Conservation (phyloP, 2,888 invertebrate species). For the Xanthorhoe spadicearia region DNA sequence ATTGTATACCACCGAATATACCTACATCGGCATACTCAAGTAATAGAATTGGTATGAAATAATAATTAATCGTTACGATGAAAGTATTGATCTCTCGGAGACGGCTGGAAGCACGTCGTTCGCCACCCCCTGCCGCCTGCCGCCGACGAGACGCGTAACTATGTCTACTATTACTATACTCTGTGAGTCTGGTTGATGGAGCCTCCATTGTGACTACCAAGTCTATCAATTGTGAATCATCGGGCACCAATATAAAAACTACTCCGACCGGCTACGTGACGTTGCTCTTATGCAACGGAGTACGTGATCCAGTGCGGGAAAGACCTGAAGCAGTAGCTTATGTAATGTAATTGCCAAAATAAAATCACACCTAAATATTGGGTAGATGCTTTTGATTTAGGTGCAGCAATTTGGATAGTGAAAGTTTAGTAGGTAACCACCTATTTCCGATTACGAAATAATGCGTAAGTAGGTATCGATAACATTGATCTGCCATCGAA, state of each 20-base stretch:
- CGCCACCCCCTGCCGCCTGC: constrained; percentile 20
- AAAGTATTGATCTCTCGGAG: constrained; percentile 58
- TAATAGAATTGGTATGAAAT: constrained; percentile 37
- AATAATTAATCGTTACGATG: constrained; percentile 45
- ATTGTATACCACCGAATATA: constrained; percentile 31
- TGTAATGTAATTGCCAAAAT: constrained; percentile 79
- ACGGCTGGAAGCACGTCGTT: constrained; percentile 55
- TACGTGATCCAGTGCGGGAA: constrained; percentile 78
- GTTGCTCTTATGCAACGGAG: constrained; percentile 75
- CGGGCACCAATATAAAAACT: constrained; percentile 67
- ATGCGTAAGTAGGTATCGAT: constrained; percentile 41
- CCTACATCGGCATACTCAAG: not conserved
- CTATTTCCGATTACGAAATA: constrained; percentile 47
- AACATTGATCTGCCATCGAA: constrained; percentile 27
- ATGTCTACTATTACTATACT: constrained; percentile 8
- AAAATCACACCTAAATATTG: constrained; percentile 66
- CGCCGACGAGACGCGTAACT: constrained; percentile 20
- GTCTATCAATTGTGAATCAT: constrained; percentile 61
- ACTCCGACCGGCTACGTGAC: constrained; percentile 58
- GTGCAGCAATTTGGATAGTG: constrained; percentile 67
- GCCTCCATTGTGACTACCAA: constrained; percentile 41
- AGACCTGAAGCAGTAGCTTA: constrained; percentile 65
- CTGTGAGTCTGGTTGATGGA: constrained; percentile 48
- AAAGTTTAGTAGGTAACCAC: constrained; percentile 62
- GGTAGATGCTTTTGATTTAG: constrained; percentile 52